These are phyloP conservation scores for Neoascia interrupta DNA, from an alignment of 2,888 invertebrate species.

Conservation along the genomic window DNA sequence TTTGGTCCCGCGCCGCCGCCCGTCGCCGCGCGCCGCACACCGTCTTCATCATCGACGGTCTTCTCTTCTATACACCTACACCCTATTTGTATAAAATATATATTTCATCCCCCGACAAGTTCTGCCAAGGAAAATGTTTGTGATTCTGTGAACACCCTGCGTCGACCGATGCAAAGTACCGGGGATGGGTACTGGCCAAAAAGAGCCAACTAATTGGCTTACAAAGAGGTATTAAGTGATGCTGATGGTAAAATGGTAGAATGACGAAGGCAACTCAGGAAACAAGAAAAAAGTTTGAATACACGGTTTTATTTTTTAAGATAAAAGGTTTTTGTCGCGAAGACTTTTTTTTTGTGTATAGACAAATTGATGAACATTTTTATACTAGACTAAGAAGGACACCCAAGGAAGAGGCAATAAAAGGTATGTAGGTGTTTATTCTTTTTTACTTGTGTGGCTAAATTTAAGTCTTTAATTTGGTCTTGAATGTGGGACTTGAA, in stretches of 20 bases:
- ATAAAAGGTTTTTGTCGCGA: conserved; percentile 34
- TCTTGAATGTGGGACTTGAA: too few relatives aligned
- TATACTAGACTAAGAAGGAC: too few relatives aligned
- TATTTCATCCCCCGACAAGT: conserved; percentile 56
- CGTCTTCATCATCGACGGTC: not conserved
- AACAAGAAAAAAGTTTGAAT: conserved; percentile 4
- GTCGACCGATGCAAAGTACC: too few relatives aligned
- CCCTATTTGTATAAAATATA: conserved; percentile 38
- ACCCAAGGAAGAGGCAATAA: not conserved
- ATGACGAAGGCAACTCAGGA: conserved; percentile 17
- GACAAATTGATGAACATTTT: too few relatives aligned
- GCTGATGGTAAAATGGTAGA: conserved; percentile 32
- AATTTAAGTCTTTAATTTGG: too few relatives aligned
- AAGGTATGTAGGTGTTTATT: not conserved
- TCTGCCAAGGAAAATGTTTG: conserved; percentile 33
- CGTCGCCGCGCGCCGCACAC: not conserved
- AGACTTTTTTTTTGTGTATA: conserved; percentile 11
- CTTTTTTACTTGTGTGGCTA: too few relatives aligned
- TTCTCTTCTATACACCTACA: not conserved
- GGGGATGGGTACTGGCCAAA: not conserved
- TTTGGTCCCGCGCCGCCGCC: not conserved
- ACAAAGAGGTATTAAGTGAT: conserved; percentile 62
- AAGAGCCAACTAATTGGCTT: conserved; percentile 61
- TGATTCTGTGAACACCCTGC: not conserved
- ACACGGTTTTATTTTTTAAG: conserved; percentile 24